These are phyloP conservation scores for Planiliza haematocheilus DNA, from an alignment of 2,113 vertebrate species.

Conservation along the genomic window DNA sequence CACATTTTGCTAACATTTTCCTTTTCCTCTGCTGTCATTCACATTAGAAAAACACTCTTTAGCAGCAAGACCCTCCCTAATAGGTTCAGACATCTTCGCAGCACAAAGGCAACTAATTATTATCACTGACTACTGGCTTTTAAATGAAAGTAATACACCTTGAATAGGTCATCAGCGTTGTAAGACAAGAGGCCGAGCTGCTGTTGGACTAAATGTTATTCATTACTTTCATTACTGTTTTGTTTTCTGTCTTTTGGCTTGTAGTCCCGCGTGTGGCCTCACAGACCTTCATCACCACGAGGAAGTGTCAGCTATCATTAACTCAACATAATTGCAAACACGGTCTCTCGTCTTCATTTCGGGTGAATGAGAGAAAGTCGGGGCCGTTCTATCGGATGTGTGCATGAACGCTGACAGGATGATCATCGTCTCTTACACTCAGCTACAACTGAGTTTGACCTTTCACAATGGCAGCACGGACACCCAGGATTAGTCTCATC, in stretches of 20 bases:
- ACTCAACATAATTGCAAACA: slow-evolving; percentile 30
- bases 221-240: slow-evolving; percentile 52
- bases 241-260: slow-evolving; percentile 9
- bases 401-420: slow-evolving; percentile 29
- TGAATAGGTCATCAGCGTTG: slow-evolving; percentile 73
- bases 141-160: slow-evolving; percentile 72
- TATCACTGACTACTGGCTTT: slow-evolving; percentile 53
- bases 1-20: slow-evolving; percentile 44
- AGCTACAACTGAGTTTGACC: slow-evolving; percentile 60
- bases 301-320: slow-evolving; percentile 70
- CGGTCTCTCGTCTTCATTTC: slow-evolving; percentile 28
- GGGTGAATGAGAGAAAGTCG: slow-evolving; percentile 45
- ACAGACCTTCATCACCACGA: slow-evolving; percentile 57
- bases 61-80: slow-evolving; percentile 39
- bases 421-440: slow-evolving; percentile 50
- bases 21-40: slow-evolving; percentile 38
- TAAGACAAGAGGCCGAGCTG: slow-evolving; percentile 23
- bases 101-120: slow-evolving; percentile 43
- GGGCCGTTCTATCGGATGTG: slow-evolving; percentile 26
- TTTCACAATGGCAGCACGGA: slow-evolving; percentile 54
- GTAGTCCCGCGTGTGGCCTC: slow-evolving; percentile 25
- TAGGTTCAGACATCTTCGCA: slow-evolving; percentile 42
- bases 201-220: slow-evolving; percentile 53
- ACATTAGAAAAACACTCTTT: slow-evolving; percentile 46
- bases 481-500: slow-evolving; percentile 57